Percentiles rank a stretch among this genome's conserved stretches.
Evolutionary conservation across 2,888 invertebrate genomes (phyloP).

Genomic region (Anagyrus pseudococci): DNA sequence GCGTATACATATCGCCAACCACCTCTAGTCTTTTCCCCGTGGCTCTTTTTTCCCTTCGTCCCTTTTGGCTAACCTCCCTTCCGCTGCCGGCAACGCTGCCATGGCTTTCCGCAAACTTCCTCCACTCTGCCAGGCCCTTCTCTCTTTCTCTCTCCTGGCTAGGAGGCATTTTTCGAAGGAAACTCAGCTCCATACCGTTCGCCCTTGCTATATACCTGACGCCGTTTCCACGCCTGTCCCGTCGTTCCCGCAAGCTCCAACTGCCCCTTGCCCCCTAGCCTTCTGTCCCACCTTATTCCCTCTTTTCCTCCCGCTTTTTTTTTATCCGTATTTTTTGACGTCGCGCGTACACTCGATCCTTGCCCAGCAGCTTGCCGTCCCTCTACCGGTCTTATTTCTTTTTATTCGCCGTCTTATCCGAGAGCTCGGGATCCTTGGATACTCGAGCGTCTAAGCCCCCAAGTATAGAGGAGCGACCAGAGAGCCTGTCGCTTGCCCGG

Average conservation of each 20-base stretch:
- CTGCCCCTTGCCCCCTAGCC: too few species aligned
- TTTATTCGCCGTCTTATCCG: conserved; percentile 11
- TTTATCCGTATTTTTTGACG: not conserved
- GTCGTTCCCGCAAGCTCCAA: too few species aligned
- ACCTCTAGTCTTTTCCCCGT: not conserved
- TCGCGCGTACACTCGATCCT: not conserved
- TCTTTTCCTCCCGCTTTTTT: not conserved
- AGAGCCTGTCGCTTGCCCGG: not conserved
- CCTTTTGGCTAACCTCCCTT: too few species aligned
- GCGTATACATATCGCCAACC: too few species aligned
- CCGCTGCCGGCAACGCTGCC: too few species aligned
- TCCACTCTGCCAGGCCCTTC: too few species aligned
- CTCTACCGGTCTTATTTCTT: conserved; percentile 9
- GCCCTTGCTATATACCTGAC: too few species aligned
- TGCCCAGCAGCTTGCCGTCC: not conserved
- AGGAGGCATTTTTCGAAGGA: conserved; percentile 50
- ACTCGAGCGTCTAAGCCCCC: too few species aligned
- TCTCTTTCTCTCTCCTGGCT: not conserved
- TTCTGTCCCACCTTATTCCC: conserved; percentile 3
- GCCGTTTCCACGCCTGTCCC: too few species aligned
- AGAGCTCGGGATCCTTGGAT: not conserved
- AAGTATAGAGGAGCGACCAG: too few species aligned
- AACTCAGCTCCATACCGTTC: conserved; percentile 35
- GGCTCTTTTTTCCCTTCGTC: too few species aligned
- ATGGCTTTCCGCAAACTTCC: conserved; percentile 19